These are phyloP conservation scores for Eilema caniola DNA, from an alignment of 2,888 invertebrate species.

Conservation along the genomic window DNA sequence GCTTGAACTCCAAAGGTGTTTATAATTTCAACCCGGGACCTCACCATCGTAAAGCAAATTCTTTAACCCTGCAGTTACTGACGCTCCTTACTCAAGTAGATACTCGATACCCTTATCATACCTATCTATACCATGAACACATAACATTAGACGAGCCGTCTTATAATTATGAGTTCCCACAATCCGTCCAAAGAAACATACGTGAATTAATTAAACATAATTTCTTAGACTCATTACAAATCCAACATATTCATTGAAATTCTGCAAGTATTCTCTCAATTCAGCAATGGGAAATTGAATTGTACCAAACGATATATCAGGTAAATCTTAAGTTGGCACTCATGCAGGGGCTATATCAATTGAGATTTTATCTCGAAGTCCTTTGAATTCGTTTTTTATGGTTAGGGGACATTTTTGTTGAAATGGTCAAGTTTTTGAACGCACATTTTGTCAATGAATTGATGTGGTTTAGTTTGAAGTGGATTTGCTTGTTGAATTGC, in stretches of 20 bases:
- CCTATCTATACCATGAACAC: not conserved
- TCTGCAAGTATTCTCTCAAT: not conserved
- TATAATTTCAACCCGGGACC: too few species aligned
- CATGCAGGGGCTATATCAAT: not conserved
- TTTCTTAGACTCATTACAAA: constrained; percentile 3
- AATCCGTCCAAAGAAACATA: not conserved
- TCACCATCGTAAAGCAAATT: too few species aligned
- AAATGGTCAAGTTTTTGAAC: not conserved
- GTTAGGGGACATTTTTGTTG: constrained; percentile 2
- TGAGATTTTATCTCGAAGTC: constrained; percentile 9
- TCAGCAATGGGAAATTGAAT: not conserved
- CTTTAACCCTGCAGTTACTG: too few species aligned
- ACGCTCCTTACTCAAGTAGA: too few species aligned
- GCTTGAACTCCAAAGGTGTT: too few species aligned
- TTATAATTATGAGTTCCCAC: not conserved
- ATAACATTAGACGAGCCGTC: not conserved
- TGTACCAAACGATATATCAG: constrained; percentile 6
- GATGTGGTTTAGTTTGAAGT: not conserved
- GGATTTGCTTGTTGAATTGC: not conserved
- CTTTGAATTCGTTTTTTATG: constrained; percentile 5
- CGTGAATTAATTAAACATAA: not conserved
- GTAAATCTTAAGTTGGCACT: constrained; percentile 8
- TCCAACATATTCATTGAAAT: not conserved
- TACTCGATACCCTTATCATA: too few species aligned
- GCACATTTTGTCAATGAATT: not conserved